Evolutionary conservation across 2,797 vertebrate species (phyloP).

Genomic region (Lateolabrax maculatus): DNA sequence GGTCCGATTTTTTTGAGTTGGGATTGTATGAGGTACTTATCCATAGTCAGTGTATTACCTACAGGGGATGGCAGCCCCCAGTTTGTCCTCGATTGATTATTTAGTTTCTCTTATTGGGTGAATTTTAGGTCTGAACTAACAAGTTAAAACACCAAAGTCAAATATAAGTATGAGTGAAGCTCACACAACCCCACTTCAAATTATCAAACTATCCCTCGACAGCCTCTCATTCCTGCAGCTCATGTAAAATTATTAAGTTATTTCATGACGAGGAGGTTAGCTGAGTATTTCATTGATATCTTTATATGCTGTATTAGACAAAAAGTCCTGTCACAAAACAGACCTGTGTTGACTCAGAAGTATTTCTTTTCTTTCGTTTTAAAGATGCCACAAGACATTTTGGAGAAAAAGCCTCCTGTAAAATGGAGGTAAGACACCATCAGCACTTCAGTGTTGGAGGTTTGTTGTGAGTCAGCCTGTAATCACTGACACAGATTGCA

Average conservation of each 20-base stretch:
- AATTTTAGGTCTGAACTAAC: too few species aligned
- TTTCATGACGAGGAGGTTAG: conserved; percentile 7
- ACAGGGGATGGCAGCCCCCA: too few species aligned
- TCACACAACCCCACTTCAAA: too few species aligned
- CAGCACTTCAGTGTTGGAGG: conserved; percentile 34
- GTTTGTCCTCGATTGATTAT: too few species aligned
- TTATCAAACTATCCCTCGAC: too few species aligned
- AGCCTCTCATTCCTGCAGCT: conserved; percentile 32
- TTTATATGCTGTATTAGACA: conserved; percentile 29
- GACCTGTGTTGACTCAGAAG: conserved; percentile 7
- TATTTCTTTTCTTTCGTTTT: conserved; percentile 27
- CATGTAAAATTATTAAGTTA: conserved; percentile 37
- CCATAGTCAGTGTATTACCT: too few species aligned
- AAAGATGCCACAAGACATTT: conserved; percentile 43
- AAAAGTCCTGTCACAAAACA: conserved; percentile 16
- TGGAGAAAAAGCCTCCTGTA: conserved; percentile 15
- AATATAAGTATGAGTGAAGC: too few species aligned
- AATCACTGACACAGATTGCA: conserved; percentile 66
- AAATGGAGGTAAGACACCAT: conserved; percentile 46
- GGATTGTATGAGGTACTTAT: too few species aligned
- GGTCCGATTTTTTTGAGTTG: too few species aligned
- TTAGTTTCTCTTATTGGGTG: too few species aligned
- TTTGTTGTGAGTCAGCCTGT: conserved; percentile 54
- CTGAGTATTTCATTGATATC: conserved; percentile 1
- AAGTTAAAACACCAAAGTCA: too few species aligned